Percentiles rank a stretch among this genome's conserved stretches.
These are phyloP conservation scores for Harpagifer antarcticus DNA, from an alignment of 2,797 vertebrate genomes.

Conservation along the genomic window DNA sequence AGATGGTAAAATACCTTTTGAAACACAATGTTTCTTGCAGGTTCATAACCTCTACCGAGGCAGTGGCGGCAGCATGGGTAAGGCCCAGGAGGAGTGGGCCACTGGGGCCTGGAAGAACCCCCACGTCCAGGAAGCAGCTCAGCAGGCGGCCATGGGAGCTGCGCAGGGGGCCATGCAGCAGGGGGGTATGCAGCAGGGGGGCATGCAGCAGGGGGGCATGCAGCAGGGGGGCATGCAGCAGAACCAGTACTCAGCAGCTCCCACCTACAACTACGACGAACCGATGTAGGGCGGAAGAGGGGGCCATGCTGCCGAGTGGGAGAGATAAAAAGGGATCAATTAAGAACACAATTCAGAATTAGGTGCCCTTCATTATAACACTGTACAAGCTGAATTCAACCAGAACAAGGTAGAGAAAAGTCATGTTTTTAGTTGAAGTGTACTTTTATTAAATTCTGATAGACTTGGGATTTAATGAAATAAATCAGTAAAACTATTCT, in stretches of 20 bases:
- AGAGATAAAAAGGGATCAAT: conserved; percentile 77
- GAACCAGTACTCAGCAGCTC: conserved; percentile 93
- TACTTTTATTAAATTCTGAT: conserved; percentile 48
- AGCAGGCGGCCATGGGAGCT: conserved; percentile 93
- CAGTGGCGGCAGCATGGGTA: conserved; percentile 95
- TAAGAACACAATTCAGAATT: conserved; percentile 78
- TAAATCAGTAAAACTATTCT: conserved; percentile 35
- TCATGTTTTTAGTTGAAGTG: conserved; percentile 43
- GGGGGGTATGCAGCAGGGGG: conserved; percentile 74
- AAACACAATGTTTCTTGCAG: conserved; percentile 68
- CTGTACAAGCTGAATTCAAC: conserved; percentile 60
- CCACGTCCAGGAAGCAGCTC: conserved; percentile 94
- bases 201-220: conserved; percentile 94
- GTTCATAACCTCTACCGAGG: conserved; percentile 98
- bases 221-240: conserved; percentile 91
- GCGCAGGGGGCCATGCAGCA: conserved; percentile 91
- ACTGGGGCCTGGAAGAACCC: conserved; percentile 98
- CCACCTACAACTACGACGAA: conserved; percentile 96
- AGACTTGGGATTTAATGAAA: conserved; percentile 21
- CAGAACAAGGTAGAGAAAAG: conserved; percentile 54
- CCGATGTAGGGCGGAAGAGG: conserved; percentile 90
- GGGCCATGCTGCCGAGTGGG: conserved; percentile 48
- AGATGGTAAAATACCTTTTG: background rate
- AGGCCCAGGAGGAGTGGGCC: conserved; percentile 98
- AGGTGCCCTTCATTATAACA: conserved; percentile 74